A percentile compares a stretch with the other conserved stretches of the same genome.
phyloP scores from a whole-genome alignment of 2,888 invertebrate genomes.

The Drosophila birchii region DNA sequence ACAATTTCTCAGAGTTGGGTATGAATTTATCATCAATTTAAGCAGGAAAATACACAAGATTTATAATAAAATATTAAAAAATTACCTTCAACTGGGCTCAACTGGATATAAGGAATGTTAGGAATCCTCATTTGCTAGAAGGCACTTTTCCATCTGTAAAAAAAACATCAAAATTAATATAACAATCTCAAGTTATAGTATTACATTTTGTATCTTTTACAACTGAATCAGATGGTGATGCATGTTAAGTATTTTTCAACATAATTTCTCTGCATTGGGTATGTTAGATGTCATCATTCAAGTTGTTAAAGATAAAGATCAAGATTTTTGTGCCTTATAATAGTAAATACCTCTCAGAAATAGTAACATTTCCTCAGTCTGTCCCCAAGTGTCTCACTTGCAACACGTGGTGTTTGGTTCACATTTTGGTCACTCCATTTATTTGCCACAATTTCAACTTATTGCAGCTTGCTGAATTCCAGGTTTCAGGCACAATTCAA shows the following conservation, averaged over 20 bases:
- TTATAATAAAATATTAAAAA: background rate
- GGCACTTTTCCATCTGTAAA: background rate
- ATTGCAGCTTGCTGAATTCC: background rate
- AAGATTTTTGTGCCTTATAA: background rate
- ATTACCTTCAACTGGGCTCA: background rate
- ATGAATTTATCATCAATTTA: slow-evolving; percentile 62
- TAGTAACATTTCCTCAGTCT: background rate
- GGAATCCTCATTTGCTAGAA: background rate
- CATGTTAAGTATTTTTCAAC: slow-evolving; percentile 25
- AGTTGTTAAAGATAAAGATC: background rate
- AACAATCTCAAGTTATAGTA: background rate
- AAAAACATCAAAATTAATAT: background rate
- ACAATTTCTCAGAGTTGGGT: slow-evolving; percentile 51
- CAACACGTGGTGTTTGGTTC: slow-evolving; percentile 20
- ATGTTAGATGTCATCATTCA: slow-evolving; percentile 39
- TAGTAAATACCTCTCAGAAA: slow-evolving; percentile 11
- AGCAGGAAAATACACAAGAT: background rate
- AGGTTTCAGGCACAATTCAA: no score
- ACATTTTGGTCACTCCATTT: background rate
- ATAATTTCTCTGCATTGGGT: slow-evolving; percentile 32
- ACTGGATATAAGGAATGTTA: background rate
- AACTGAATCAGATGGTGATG: slow-evolving; percentile 29
- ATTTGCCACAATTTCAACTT: background rate
- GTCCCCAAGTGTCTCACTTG: slow-evolving; percentile 9
- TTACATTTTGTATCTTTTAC: background rate